Conservation (phyloP, 2,113 vertebrate genomes). For the Empidonax traillii region DNA sequence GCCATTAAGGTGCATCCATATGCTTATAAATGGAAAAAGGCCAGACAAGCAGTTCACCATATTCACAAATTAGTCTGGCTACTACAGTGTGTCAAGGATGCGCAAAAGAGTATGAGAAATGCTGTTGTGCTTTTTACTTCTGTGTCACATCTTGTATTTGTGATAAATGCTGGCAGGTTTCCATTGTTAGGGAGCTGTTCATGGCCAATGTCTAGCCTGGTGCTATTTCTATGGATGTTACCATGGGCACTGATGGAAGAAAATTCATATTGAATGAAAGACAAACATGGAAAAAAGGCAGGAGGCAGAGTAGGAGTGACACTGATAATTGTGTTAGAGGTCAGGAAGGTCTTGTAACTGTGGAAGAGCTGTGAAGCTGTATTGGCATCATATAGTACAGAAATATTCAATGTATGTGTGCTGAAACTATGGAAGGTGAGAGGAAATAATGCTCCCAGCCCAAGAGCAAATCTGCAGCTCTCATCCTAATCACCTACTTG, state of each 20-base stretch:
- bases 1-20: background rate
- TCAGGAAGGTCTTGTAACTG: background rate
- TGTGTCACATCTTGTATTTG: background rate
- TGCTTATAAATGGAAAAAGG: constrained; percentile 15
- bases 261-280: constrained; percentile 47
- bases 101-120: background rate
- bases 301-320: background rate
- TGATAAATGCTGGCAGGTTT: constrained; percentile 39
- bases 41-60: background rate
- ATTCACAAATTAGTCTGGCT: constrained; percentile 29
- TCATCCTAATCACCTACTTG: background rate
- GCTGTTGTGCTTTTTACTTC: background rate
- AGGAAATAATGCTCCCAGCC: background rate
- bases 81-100: background rate
- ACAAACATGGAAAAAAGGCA: background rate
- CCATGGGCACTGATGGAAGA: constrained; percentile 69
- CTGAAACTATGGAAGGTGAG: background rate
- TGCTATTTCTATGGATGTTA: constrained; percentile 63
- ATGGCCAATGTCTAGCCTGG: background rate
- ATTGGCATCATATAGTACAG: background rate
- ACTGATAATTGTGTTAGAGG: background rate
- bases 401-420: background rate
- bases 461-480: background rate
- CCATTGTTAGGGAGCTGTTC: constrained; percentile 27
- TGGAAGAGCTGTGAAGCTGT: background rate